Evolutionary conservation across 2,888 invertebrate genomes (phyloP), one percentile per base, ranked within the genome.

Genomic region (Nezara viridula): DNA sequence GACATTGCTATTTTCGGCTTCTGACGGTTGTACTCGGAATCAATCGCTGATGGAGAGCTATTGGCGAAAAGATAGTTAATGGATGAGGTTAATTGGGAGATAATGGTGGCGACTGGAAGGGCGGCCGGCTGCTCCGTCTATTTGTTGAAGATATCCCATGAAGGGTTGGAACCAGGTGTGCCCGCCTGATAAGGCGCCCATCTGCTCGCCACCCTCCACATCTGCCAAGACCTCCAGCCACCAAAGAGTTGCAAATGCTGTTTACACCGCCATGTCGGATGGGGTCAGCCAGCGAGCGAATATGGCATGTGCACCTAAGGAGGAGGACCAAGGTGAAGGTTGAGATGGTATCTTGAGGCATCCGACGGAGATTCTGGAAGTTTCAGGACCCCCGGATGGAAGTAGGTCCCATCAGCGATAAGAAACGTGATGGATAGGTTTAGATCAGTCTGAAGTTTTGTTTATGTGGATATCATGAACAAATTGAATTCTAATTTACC

Each of bases 71-170:
- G 81, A 44, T 44, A 14, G 81, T 81, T 86, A 52, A 55, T 55
- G 52, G 55, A 52, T 55, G 86, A 86, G 40, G 73, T 87, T 87
- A 87, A 87, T 87, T 87, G 40, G 73, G 60, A 73, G 44, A 66
- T 73, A 47, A 87, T 73, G 47, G 40, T 40, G 19, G 87, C 40
- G 66, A 27, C n/a, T n/a, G 73, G 87, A 66, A 55, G 86, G 86
- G 86, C 37, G 37, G 87, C 87, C 87, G 87, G 87, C 66, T 87
- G 87, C 87, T 60, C 60, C 66, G 73, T 87, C 87, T 87, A 87
- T 87, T 87, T 87, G 87, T 87, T 87, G 66, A 87, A 87, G 87
- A 87, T 87, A 87, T 73, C 49, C 87, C 60, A 87, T 87, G 87
- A 87, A 87, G 87, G 87, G 87, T 87, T 87, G 87, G 49, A 40